Base-by-base conservation (phyloP, 2,888 invertebrate genomes). In the Pristionchus maxplancki region DNA sequence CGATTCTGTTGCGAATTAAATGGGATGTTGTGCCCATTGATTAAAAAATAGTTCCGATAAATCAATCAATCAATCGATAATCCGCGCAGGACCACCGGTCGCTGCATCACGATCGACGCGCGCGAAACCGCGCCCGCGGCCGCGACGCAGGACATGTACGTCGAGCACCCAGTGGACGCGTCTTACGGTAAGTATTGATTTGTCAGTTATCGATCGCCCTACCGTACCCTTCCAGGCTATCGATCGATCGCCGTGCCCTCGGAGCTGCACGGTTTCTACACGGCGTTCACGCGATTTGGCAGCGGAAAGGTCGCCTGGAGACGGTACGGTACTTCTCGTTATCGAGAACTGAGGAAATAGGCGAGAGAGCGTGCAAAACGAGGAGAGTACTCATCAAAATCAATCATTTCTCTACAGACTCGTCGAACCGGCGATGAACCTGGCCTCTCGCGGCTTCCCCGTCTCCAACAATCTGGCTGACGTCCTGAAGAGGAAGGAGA, bases 51-150 rank as follows among this genome's bases (percentile, higher is more conserved):
- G n/a, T n/a, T n/a, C n/a, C n/a, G n/a, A n/a, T n/a, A 34, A 81
- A 81, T 48, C n/a, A 15, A 28, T 28, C 34, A 15, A 71, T 71
- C 28, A 71, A 37, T 37, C 31, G 3, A 48, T 48, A 48, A 48
- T 48, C 44, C 48, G 48, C 81, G 88, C 86, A 92, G 93, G 24
- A 89, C 92, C 1, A 92, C 93, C 17, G 91, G 93, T 53, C 90
- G 91, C 71, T 95, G 94, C 85, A 90, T 91, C 37, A 90, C 92
- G 6, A 93, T 96, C 53, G 95, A 95, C 92, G 95, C 95, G 11
- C 92, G 95, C 71, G 95, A 95, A 91, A 94, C 93, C 5, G 95
- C 95, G 17, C 95, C 95, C 0, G 95, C 95, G 1, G 96, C 95
- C 0, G 96, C 98, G 0, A 95, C 95, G 17, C 92, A 94, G 86